phyloP scores from a whole-genome alignment of 2,888 invertebrate species.

The Sinelater perroti region DNA sequence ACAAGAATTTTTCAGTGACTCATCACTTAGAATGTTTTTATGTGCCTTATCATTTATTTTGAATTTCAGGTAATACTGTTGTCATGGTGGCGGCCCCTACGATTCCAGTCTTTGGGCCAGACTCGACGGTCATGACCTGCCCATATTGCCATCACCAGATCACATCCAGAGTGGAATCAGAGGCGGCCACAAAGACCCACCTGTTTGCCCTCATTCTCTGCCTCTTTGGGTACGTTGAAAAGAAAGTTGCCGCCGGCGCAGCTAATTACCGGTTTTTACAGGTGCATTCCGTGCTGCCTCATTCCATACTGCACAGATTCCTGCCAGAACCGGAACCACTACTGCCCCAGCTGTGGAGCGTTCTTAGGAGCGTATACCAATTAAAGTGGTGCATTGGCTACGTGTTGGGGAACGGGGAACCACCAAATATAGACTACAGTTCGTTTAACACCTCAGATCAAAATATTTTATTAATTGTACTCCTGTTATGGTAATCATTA shows the following conservation, averaged over 20 bases:
- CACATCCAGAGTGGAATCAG: constrained; percentile 57
- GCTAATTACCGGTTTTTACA: constrained; percentile 46
- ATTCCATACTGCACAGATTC: constrained; percentile 62
- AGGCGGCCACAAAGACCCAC: constrained; percentile 62
- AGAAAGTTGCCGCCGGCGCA: too few relatives aligned
- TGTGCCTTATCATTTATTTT: too few relatives aligned
- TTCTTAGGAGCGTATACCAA: constrained; percentile 24
- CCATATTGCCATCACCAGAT: constrained; percentile 61
- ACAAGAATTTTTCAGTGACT: too few relatives aligned
- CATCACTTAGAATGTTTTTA: too few relatives aligned
- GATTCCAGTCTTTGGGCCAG: constrained; percentile 52
- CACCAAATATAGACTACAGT: too few relatives aligned
- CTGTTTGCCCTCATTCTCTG: constrained; percentile 62
- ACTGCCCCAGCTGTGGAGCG: constrained; percentile 52
- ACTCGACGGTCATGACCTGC: constrained; percentile 57
- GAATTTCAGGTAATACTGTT: constrained; percentile 12
- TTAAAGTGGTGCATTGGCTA: too few relatives aligned
- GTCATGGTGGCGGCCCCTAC: constrained; percentile 19
- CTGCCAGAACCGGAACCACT: constrained; percentile 60
- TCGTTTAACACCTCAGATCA: too few relatives aligned
- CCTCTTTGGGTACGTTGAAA: constrained; percentile 60
- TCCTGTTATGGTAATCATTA: too few relatives aligned
- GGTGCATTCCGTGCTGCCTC: constrained; percentile 60
- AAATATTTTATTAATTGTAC: too few relatives aligned
- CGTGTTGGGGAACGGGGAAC: too few relatives aligned